These are phyloP conservation scores for Osedax frankpressi DNA, from an alignment of 2,888 invertebrate genomes.

Conservation along the genomic window DNA sequence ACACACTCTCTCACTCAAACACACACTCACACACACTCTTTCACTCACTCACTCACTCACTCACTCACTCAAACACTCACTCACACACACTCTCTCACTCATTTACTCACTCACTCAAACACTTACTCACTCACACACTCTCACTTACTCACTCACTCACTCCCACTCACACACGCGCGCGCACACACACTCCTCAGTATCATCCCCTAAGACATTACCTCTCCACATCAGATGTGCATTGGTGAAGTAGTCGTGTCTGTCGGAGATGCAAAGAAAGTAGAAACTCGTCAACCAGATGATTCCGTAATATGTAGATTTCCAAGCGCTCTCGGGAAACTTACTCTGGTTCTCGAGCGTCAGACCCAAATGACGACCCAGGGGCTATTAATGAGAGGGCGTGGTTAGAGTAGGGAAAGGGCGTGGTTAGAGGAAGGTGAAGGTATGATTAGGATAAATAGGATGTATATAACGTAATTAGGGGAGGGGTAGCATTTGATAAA, in stretches of 20 bases:
- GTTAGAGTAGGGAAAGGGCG: not conserved
- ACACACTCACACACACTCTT: not conserved
- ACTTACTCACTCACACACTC: not conserved
- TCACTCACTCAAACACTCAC: not conserved
- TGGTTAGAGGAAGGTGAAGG: too few relatives aligned
- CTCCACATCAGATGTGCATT: constrained; percentile 42
- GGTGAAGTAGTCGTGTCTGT: constrained; percentile 37
- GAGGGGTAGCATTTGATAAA: too few relatives aligned
- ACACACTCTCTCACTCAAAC: too few relatives aligned
- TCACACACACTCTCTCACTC: not conserved
- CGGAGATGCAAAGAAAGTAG: constrained; percentile 39
- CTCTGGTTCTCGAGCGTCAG: constrained; percentile 32
- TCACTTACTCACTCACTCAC: not conserved
- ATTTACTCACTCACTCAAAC: not conserved
- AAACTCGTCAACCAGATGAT: constrained; percentile 38
- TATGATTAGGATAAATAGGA: too few relatives aligned
- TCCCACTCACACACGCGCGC: not conserved
- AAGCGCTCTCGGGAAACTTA: constrained; percentile 46
- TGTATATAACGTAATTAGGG: too few relatives aligned
- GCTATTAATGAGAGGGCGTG: constrained; percentile 32
- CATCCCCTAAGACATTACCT: constrained; percentile 26
- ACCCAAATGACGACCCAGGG: constrained; percentile 32
- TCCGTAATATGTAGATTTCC: constrained; percentile 46
- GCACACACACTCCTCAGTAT: not conserved
- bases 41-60: not conserved